These are phyloP conservation scores for Takifugu rubripes DNA, from an alignment of 2,797 vertebrate genomes.

Conservation along the genomic window DNA sequence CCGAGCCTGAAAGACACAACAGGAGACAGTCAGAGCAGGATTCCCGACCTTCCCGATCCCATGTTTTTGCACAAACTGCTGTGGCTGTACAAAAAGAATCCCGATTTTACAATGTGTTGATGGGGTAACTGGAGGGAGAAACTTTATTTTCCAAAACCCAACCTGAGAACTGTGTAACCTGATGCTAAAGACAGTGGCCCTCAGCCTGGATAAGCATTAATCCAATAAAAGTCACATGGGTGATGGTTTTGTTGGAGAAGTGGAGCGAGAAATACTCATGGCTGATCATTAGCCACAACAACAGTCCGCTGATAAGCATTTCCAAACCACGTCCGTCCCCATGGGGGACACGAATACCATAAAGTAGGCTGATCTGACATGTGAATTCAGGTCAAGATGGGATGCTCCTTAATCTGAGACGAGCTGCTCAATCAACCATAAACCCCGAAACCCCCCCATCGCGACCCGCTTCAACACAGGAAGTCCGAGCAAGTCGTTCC, in stretches of 20 bases:
- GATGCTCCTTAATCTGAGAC: slow-evolving; percentile 55
- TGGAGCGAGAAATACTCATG: slow-evolving; percentile 8
- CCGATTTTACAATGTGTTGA: too few relatives aligned
- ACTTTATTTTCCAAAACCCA: too few relatives aligned
- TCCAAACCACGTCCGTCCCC: neutral
- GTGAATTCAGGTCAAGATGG: slow-evolving; percentile 62
- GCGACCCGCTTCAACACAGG: slow-evolving; percentile 24
- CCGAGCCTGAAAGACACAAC: slow-evolving; percentile 84
- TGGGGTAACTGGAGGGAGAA: too few relatives aligned
- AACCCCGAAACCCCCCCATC: slow-evolving; percentile 39
- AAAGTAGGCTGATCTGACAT: slow-evolving; percentile 38
- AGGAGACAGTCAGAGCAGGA: slow-evolving; percentile 1
- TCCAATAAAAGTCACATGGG: neutral
- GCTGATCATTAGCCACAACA: neutral
- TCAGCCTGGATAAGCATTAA: slow-evolving; percentile 15
- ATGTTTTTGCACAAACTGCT: too few relatives aligned
- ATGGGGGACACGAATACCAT: slow-evolving; percentile 25
- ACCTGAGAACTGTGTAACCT: too few relatives aligned
- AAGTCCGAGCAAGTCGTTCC: neutral
- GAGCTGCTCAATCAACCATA: slow-evolving; percentile 46
- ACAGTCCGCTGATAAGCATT: neutral
- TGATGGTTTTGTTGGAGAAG: slow-evolving; percentile 8
- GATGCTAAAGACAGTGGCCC: neutral
- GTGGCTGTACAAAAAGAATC: too few relatives aligned
- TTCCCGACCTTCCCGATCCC: too few relatives aligned